Conservation (phyloP, 2,113 vertebrate genomes). For the Etheostoma cragini region DNA sequence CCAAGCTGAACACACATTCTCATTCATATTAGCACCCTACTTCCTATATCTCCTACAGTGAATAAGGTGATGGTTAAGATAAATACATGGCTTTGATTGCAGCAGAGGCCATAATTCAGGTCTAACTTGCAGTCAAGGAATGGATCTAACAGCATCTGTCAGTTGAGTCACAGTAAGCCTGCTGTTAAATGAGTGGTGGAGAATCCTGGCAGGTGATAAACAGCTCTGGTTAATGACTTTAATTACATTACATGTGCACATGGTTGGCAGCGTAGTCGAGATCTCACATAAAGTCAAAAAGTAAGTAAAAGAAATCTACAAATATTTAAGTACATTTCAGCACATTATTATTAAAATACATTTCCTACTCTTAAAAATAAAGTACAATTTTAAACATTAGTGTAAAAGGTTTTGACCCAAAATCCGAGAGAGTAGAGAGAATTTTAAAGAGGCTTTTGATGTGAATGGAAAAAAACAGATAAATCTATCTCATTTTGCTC, state of each 20-base stretch:
- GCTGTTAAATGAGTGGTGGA: conserved; percentile 50
- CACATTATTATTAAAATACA: not conserved
- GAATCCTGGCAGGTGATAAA: conserved; percentile 55
- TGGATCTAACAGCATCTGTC: conserved; percentile 57
- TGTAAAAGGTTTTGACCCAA: not conserved
- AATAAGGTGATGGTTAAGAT: conserved; percentile 54
- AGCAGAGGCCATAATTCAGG: conserved; percentile 32
- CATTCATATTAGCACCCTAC: conserved; percentile 68
- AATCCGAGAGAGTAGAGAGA: not conserved
- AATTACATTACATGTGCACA: conserved; percentile 44
- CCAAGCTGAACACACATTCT: conserved; percentile 73
- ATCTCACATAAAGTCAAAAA: not conserved
- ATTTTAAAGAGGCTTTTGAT: not conserved
- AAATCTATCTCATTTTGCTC: not conserved
- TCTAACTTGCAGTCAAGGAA: conserved; percentile 30
- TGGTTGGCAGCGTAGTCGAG: not conserved
- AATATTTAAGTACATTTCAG: not conserved
- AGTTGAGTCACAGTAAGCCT: conserved; percentile 49
- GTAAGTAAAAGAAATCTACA: not conserved
- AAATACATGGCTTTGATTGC: conserved; percentile 52
- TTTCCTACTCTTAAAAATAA: not conserved
- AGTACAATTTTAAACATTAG: not conserved
- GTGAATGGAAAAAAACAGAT: not conserved
- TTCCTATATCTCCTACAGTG: conserved; percentile 64
- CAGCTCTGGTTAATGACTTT: conserved; percentile 54